Percentiles rank a stretch among this genome's conserved stretches.
These are phyloP conservation scores for Suillia variegata DNA, from an alignment of 2,888 invertebrate genomes.

Conservation along the genomic window DNA sequence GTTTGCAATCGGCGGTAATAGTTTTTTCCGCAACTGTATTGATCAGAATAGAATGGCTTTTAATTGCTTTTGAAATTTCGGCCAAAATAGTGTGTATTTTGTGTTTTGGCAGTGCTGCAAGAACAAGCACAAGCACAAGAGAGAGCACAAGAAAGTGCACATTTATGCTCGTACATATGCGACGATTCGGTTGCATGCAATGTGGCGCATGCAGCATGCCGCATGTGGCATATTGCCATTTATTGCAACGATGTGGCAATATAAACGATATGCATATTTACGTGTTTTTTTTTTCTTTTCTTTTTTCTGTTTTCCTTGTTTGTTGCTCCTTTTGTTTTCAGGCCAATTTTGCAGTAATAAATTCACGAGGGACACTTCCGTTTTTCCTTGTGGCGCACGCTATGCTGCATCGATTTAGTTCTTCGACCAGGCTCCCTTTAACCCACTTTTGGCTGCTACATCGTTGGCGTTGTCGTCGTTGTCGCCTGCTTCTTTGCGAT, in stretches of 20 bases:
- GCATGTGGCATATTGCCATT: background rate
- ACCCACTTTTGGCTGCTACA: too few species aligned
- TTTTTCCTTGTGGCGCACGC: too few species aligned
- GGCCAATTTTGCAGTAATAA: constrained; percentile 2
- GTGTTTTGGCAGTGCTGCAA: background rate
- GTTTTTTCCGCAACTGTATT: too few species aligned
- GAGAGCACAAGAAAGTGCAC: too few species aligned
- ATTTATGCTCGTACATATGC: background rate
- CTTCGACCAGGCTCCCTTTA: too few species aligned
- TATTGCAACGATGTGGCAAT: background rate
- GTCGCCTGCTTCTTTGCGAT: background rate
- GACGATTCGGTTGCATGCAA: background rate
- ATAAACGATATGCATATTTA: background rate
- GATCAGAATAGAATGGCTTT: background rate
- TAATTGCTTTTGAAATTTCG: constrained; percentile 2
- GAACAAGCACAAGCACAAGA: background rate
- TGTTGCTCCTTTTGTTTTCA: too few species aligned
- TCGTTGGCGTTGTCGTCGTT: too few species aligned
- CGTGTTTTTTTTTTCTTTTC: background rate
- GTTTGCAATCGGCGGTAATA: too few species aligned
- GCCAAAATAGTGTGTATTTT: background rate
- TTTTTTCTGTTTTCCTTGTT: too few species aligned
- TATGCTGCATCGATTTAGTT: too few species aligned
- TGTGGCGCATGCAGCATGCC: background rate
- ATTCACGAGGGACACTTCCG: background rate